These are phyloP conservation scores for Sylvia borin DNA, from an alignment of 2,797 vertebrate genomes.

Conservation along the genomic window DNA sequence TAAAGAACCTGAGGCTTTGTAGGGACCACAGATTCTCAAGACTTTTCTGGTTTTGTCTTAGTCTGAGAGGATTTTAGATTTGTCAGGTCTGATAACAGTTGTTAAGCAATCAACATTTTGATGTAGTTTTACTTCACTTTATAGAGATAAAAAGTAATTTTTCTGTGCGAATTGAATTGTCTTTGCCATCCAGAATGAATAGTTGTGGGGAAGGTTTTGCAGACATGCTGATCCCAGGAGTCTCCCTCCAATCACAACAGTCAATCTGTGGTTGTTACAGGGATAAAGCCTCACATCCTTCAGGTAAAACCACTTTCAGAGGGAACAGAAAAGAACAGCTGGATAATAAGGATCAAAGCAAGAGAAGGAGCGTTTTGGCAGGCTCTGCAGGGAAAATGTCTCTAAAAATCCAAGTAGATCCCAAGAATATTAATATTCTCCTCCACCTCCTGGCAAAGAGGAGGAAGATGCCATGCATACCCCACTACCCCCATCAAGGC, in stretches of 20 bases:
- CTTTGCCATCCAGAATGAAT: neutral
- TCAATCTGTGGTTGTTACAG: neutral
- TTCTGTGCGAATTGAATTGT: neutral
- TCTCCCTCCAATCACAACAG: neutral
- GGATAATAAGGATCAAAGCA: neutral
- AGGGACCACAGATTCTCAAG: neutral
- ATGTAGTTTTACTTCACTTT: neutral
- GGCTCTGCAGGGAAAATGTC: neutral
- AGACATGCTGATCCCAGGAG: neutral
- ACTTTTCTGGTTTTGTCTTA: neutral
- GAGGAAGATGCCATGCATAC: neutral
- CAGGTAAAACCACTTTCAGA: neutral
- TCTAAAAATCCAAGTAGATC: neutral
- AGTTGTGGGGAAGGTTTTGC: neutral
- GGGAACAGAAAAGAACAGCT: neutral
- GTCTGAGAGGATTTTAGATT: neutral
- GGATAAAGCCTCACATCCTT: neutral
- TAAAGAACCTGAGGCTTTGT: neutral
- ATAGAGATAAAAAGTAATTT: neutral
- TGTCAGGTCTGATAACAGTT: neutral
- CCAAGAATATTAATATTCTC: neutral
- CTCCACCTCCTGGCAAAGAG: neutral
- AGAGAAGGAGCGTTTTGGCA: accelerated
- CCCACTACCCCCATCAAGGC: neutral
- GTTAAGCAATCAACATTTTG: neutral